Evolutionary conservation across 2,888 invertebrate species (phyloP), one percentile per base, ranked within the genome.

Genomic region (Megastigmus dorsalis): DNA sequence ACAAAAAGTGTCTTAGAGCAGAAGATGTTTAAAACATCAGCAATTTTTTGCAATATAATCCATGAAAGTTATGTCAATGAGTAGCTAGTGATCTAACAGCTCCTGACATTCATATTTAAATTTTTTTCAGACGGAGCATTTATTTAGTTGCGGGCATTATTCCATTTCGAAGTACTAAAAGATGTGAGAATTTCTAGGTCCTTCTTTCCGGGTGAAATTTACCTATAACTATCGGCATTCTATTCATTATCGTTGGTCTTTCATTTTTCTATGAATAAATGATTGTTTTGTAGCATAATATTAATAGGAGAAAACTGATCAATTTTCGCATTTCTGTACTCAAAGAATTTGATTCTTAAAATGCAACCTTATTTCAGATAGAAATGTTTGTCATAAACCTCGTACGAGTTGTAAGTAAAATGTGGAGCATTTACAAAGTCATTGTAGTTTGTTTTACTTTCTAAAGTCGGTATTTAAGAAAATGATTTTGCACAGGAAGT

Each of bases 361-460:
- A n/a, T n/a, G n/a, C n/a, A n/a, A n/a, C n/a, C n/a, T n/a, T n/a
- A n/a, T n/a, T n/a, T n/a, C n/a, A n/a, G n/a, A n/a, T n/a, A n/a
- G n/a, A n/a, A n/a, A n/a, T n/a, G 30, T 15, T 30, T 33, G 23
- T 41, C 26, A 2, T 10, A 20, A 23, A 28, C 15, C 10, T 23
- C 38, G 26, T n/a, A n/a, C n/a, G 15, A 38, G 23, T 41, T 18
- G 26, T 26, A 10, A 59, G 28, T 2, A 41, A 28, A 65, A 52
- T 43, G 10, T 23, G 3, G 38, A 38, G 28, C 38, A 33, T 10
- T 18, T 15, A 36, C n/a, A 23, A 26, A 20, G 18, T 36, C 10
- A 52, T 26, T 28, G 52, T 20, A 26, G 28, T 57, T 68, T 36
- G 57, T 26, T 69, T 48, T 38, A 69, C 60, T 60, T 69, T 60